Percentiles rank a stretch among this genome's conserved stretches.
Conservation (phyloP, 1,140 invertebrate species). For the Lineus longissimus region DNA sequence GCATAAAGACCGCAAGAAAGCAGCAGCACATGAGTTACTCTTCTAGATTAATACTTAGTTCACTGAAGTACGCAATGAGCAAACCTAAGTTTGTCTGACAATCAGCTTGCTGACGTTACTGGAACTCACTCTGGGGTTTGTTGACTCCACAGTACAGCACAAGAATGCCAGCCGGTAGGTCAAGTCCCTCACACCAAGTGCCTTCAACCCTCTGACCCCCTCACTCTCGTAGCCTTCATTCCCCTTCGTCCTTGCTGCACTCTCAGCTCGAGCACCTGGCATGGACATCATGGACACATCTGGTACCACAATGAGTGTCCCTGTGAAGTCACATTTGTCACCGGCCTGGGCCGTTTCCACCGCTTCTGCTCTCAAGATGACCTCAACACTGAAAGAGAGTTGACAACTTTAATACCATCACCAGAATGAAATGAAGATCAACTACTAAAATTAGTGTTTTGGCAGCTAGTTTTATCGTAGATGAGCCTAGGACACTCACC, state of each 20-base stretch:
- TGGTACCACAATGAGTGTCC: conserved; percentile 95
- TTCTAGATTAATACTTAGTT: too few species aligned
- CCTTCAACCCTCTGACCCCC: conserved; percentile 86
- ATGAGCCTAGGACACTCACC: conserved; percentile 51
- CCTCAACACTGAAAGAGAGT: conserved; percentile 72
- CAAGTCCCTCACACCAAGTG: conserved; percentile 91
- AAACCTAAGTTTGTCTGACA: too few species aligned
- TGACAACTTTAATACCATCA: too few species aligned
- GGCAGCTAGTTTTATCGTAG: background rate
- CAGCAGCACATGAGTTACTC: too few species aligned
- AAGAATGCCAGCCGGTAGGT: conserved; percentile 94
- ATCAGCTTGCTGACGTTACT: too few species aligned
- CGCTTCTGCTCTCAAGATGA: conserved; percentile 91
- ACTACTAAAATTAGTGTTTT: background rate
- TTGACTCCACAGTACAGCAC: conserved; percentile 84
- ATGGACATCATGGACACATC: conserved; percentile 84
- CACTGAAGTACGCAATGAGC: too few species aligned
- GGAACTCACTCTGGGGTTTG: conserved; percentile 68
- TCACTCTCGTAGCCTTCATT: conserved; percentile 71
- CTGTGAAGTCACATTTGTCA: conserved; percentile 89
- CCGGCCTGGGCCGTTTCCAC: conserved; percentile 94
- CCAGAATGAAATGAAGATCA: background rate
- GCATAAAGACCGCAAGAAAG: too few species aligned
- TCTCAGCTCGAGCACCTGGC: conserved; percentile 82
- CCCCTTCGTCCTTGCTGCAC: conserved; percentile 67